Base-by-base conservation (phyloP, 2,888 invertebrate species). In the Craniophora ligustri region DNA sequence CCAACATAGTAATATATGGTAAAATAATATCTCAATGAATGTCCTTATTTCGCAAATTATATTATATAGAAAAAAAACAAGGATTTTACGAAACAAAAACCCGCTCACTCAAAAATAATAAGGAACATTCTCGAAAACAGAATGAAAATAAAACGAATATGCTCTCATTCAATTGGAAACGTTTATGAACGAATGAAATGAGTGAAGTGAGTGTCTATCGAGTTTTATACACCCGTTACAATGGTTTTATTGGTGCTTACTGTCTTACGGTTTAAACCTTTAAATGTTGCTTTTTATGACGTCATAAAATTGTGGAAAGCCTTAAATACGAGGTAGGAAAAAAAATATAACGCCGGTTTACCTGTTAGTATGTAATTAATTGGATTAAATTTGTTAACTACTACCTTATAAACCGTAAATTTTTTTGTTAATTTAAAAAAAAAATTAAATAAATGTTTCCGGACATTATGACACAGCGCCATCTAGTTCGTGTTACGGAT, bases 171-270 rank as follows among this genome's bases (percentile, higher is more conserved):
- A 67, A 72, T 72, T 70, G 57, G 44, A 57, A 73, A 51, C 65
- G 63, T 73, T 73, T 65, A 73, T 63, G 70, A 71, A 72, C 58
- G 65, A 72, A 70, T 67, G 67, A 67, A 72, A 62, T 55, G 67
- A 69, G 41, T 66, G 64, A 70, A 64, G 51, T 55, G 64, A 70
- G 63, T 63, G 59, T 65, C 73, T 70, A 65, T 59, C 44, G 71
- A 73, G 70, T 73, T 72, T 72, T 67, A 73, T 65, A 56, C 40
- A 59, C 60, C 58, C 30, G 55, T 72, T 63, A 73, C 73, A 73
- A 73, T 61, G 64, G 62, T 63, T 73, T 73, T 72, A 73, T 70
- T 34, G 72, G 44, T 47, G 35, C 47, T 72, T 54, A 58, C 67
- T 68, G 67, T 63, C 59, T 72, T 61, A 63, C 49, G 57, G 62